A percentile compares a stretch with the other conserved stretches of the same genome.
Conservation (phyloP, 2,888 invertebrate species). For the Kryphioiulus occultus region DNA sequence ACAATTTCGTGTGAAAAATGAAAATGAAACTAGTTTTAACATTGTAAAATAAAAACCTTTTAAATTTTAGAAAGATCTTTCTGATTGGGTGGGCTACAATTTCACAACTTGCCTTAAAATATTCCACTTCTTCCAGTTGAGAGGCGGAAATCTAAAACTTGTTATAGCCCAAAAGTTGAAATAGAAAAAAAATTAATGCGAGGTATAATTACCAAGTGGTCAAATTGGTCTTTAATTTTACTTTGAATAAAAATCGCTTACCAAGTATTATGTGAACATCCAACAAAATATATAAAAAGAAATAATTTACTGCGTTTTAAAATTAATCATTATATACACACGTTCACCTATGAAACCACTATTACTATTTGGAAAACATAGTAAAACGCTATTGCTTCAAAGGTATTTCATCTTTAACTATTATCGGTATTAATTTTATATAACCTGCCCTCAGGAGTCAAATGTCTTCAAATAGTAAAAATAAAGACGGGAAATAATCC, state of each 20-base stretch:
- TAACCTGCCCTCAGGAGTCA: neutral
- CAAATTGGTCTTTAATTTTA: neutral
- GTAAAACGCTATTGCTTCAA: neutral
- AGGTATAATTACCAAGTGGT: neutral
- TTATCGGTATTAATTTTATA: neutral
- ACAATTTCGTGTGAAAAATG: no score
- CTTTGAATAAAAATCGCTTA: neutral
- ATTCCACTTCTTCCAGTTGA: neutral
- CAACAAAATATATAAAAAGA: conserved; percentile 5
- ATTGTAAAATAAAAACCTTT: no score
- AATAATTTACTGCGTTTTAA: neutral
- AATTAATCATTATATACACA: neutral
- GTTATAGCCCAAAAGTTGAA: neutral
- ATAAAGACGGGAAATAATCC: neutral
- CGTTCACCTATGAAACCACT: neutral
- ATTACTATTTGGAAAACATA: neutral
- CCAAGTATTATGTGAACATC: neutral
- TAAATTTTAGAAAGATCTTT: neutral
- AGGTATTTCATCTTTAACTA: neutral
- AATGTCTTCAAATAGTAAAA: neutral
- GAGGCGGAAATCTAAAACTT: neutral
- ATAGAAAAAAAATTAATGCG: neutral
- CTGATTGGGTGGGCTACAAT: neutral
- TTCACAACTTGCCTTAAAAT: neutral
- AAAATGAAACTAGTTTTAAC: no score